Evolutionary conservation across 2,888 invertebrate species (phyloP).

Genomic region (Tuta absoluta): DNA sequence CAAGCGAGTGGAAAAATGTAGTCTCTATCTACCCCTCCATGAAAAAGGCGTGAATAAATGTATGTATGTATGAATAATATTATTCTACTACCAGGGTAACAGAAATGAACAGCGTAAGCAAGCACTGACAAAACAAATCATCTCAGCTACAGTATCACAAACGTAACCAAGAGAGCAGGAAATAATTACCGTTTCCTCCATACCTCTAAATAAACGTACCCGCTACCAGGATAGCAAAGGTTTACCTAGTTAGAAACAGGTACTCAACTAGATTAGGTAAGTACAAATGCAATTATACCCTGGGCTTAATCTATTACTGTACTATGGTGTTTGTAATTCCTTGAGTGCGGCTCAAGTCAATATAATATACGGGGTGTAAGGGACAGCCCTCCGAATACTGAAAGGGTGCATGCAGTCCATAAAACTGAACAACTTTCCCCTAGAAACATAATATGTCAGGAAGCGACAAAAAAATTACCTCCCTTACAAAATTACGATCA

Average conservation of each 20-base stretch:
- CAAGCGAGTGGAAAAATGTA: too few relatives aligned
- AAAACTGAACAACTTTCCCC: too few relatives aligned
- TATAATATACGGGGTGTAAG: too few relatives aligned
- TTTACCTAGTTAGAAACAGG: constrained; percentile 20
- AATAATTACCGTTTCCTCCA: constrained; percentile 14
- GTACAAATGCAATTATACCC: constrained; percentile 16
- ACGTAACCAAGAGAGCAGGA: constrained; percentile 12
- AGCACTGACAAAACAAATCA: neutral
- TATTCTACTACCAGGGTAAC: too few relatives aligned
- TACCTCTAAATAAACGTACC: constrained; percentile 14
- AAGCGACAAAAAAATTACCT: too few relatives aligned
- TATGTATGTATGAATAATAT: neutral
- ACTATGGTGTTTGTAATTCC: constrained; percentile 3
- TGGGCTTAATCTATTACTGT: constrained; percentile 18
- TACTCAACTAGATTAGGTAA: constrained; percentile 19
- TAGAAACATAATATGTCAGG: too few relatives aligned
- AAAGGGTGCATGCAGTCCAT: too few relatives aligned
- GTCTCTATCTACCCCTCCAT: too few relatives aligned
- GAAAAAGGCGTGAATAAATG: neutral
- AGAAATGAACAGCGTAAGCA: neutral
- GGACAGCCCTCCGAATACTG: too few relatives aligned
- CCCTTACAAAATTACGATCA: too few relatives aligned
- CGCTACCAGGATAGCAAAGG: constrained; percentile 11
- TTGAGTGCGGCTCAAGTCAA: neutral
- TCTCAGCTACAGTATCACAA: neutral